These are phyloP conservation scores for Kuschelorhynchus macadamiae DNA, from an alignment of 2,888 invertebrate species.

Conservation along the genomic window DNA sequence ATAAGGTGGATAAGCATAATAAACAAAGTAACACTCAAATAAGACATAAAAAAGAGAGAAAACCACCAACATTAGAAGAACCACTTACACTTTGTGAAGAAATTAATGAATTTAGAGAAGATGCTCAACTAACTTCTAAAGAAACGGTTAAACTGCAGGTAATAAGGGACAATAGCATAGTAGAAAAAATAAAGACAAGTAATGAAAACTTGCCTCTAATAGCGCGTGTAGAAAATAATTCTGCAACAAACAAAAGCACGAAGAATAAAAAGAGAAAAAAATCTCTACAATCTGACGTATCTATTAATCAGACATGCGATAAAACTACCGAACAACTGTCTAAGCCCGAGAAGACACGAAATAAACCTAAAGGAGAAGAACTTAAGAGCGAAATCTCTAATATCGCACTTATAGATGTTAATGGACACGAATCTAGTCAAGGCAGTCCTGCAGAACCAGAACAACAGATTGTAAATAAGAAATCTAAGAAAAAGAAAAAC, in stretches of 20 bases:
- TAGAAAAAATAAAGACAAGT: too few species aligned
- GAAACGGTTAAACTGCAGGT: neutral
- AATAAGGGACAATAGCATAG: too few species aligned
- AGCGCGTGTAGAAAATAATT: neutral
- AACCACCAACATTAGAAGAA: neutral
- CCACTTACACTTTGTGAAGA: neutral
- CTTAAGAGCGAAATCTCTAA: too few species aligned
- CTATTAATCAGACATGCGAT: neutral
- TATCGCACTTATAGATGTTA: too few species aligned
- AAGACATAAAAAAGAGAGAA: constrained; percentile 30
- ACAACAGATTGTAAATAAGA: constrained; percentile 1
- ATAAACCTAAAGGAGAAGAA: constrained; percentile 10
- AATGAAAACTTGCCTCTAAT: too few species aligned
- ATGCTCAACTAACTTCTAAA: neutral
- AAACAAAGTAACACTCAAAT: constrained; percentile 15
- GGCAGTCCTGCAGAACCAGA: neutral
- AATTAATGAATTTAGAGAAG: neutral
- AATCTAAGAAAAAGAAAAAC: constrained; percentile 15
- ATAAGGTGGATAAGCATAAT: constrained; percentile 18
- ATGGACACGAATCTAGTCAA: neutral
- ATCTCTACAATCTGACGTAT: neutral
- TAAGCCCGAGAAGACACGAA: neutral
- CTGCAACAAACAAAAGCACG: constrained; percentile 7
- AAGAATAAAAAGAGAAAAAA: constrained; percentile 25
- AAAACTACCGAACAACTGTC: neutral